phyloP scores from a whole-genome alignment of 53 echinoderm and acorn worm genomes.

The Crossaster papposus region DNA sequence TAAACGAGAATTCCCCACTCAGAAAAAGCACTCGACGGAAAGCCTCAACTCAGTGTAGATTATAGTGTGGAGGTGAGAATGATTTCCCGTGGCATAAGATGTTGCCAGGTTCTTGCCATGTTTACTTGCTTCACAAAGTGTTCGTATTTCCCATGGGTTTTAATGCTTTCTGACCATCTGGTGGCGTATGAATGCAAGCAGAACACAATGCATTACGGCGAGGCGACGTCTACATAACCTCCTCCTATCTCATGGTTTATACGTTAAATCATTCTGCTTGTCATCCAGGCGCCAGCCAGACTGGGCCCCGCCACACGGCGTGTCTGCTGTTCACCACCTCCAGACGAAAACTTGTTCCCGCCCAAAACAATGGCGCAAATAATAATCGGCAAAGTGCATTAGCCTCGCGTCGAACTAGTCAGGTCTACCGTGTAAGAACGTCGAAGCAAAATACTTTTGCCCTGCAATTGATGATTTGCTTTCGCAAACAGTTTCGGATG shows the following conservation, averaged over 20 bases:
- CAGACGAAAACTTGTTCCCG: slow-evolving; percentile 12
- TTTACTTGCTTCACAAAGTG: slow-evolving; percentile 47
- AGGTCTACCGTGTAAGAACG: too few relatives aligned
- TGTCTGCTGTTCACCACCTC: slow-evolving; percentile 38
- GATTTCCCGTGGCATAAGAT: slow-evolving; percentile 16
- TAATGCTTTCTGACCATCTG: slow-evolving; percentile 35
- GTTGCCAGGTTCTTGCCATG: slow-evolving; percentile 16
- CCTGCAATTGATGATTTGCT: too few relatives aligned
- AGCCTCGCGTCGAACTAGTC: background rate
- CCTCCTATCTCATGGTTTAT: background rate
- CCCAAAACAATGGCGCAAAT: slow-evolving; percentile 17
- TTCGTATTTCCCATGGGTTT: slow-evolving; percentile 46
- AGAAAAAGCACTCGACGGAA: slow-evolving; percentile 6
- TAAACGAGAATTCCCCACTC: slow-evolving; percentile 23
- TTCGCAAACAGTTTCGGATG: too few relatives aligned
- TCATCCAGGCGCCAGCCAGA: slow-evolving; percentile 28
- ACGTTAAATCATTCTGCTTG: background rate
- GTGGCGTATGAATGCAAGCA: background rate
- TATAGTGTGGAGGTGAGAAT: slow-evolving; percentile 15
- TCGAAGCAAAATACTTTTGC: too few relatives aligned
- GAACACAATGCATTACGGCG: slow-evolving; percentile 17
- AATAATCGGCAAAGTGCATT: slow-evolving; percentile 19
- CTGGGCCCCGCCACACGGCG: slow-evolving; percentile 18
- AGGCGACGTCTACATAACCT: slow-evolving; percentile 7
- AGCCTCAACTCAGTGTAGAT: slow-evolving; percentile 43